These are phyloP conservation scores for Datnioides undecimradiatus DNA, from an alignment of 2,113 vertebrate species.

Conservation along the genomic window DNA sequence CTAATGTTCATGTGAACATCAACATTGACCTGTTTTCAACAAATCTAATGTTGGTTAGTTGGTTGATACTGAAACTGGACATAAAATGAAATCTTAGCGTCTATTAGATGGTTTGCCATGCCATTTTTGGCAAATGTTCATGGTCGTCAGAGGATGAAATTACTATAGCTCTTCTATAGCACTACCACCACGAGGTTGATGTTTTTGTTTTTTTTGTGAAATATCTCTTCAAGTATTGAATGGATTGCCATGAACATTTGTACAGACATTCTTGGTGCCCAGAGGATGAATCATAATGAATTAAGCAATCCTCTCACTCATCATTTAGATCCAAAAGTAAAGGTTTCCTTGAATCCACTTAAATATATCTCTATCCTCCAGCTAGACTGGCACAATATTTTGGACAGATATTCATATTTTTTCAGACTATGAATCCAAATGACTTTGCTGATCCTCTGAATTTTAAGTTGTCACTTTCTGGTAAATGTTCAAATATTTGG, in stretches of 20 bases:
- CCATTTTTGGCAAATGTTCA: background rate
- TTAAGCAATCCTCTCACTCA: background rate
- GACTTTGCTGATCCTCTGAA: too few relatives aligned
- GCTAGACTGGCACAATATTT: too few relatives aligned
- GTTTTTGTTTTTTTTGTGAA: background rate
- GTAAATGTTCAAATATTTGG: background rate
- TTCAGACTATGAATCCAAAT: too few relatives aligned
- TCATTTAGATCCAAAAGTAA: too few relatives aligned
- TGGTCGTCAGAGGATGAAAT: fast-evolving
- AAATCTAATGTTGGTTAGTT: background rate
- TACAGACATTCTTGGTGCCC: background rate
- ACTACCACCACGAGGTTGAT: background rate
- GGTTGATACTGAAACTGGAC: background rate
- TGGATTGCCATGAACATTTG: background rate
- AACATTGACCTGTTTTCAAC: background rate
- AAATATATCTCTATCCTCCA: too few relatives aligned
- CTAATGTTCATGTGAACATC: constrained; percentile 20
- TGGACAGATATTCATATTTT: too few relatives aligned
- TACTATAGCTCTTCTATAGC: background rate
- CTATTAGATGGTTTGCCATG: background rate
- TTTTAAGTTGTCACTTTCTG: background rate
- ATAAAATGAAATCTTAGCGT: background rate
- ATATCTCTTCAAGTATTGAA: background rate
- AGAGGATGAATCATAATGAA: background rate
- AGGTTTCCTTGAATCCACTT: too few relatives aligned